phyloP scores from a whole-genome alignment of 2,797 vertebrate genomes.

The Pygocentrus nattereri region DNA sequence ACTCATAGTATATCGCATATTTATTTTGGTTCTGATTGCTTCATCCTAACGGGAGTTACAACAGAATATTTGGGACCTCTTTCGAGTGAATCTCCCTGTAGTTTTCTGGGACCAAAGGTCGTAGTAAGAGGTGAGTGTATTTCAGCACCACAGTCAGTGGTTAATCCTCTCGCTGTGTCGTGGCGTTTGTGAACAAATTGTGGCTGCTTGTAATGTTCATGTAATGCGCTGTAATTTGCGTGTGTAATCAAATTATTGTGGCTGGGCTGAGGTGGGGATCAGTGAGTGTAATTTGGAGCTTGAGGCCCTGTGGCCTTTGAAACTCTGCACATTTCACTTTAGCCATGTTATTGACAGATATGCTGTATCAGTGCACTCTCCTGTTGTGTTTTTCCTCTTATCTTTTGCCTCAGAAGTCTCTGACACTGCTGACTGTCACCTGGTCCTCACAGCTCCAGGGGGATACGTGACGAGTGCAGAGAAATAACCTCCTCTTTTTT shows the following conservation, averaged over 20 bases:
- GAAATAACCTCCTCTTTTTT: too few species aligned
- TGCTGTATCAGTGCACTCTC: background rate
- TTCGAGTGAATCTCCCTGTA: too few species aligned
- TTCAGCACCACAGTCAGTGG: conserved; percentile 43
- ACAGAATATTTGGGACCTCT: too few species aligned
- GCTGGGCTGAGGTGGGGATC: conserved; percentile 16
- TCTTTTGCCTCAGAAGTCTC: background rate
- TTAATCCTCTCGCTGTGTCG: conserved; percentile 1
- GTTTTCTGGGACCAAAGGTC: too few species aligned
- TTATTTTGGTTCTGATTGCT: too few species aligned
- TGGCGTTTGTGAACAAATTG: background rate
- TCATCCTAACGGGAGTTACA: too few species aligned
- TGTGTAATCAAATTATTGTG: conserved; percentile 37
- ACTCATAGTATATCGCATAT: too few species aligned
- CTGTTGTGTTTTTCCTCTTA: background rate
- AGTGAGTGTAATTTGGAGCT: conserved; percentile 29
- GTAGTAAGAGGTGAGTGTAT: background rate
- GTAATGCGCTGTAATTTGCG: conserved; percentile 23
- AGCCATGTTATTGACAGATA: background rate
- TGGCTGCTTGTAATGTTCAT: background rate
- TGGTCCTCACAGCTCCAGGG: background rate
- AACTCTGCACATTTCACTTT: background rate
- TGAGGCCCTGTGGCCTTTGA: background rate
- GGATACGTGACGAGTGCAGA: background rate
- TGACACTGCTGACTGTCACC: conserved; percentile 16